A percentile compares a stretch with the other conserved stretches of the same genome.
phyloP scores from a whole-genome alignment of 2,797 vertebrate genomes.

The Apodemus agrarius region DNA sequence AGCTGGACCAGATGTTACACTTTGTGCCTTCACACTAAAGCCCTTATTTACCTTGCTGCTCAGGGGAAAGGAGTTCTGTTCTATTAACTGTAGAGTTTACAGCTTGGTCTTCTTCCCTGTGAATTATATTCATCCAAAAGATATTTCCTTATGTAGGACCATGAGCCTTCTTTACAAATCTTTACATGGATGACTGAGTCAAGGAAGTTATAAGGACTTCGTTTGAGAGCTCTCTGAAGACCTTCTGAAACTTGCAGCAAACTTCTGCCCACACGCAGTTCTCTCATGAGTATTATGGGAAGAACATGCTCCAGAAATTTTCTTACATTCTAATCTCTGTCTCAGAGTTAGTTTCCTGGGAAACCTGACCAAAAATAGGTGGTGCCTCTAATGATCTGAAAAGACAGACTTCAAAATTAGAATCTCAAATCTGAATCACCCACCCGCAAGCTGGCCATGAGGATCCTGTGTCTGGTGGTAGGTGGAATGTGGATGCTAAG shows the following conservation, averaged over 20 bases:
- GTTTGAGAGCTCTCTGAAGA: not conserved
- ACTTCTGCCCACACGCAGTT: conserved; percentile 12
- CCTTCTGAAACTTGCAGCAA: not conserved
- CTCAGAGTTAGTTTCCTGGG: conserved; percentile 59
- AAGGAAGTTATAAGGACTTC: not conserved
- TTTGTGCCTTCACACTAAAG: not conserved
- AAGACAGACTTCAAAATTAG: conserved; percentile 61
- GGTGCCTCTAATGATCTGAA: conserved; percentile 47
- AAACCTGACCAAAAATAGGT: conserved; percentile 69
- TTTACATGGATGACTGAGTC: not conserved
- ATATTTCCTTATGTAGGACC: not conserved
- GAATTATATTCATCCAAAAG: not conserved
- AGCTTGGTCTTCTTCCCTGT: not conserved
- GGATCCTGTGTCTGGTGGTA: not conserved
- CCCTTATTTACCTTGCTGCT: not conserved
- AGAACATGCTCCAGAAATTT: conserved; percentile 46
- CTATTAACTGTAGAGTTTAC: not conserved
- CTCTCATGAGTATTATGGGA: not conserved
- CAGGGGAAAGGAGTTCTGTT: not conserved
- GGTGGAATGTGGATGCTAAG: not conserved
- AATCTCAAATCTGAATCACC: conserved; percentile 59
- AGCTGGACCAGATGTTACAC: not conserved
- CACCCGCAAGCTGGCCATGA: conserved; percentile 56
- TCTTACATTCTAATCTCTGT: not conserved
- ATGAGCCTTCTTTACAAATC: not conserved